A percentile compares a stretch with the other conserved stretches of the same genome.
These are phyloP conservation scores for Sebastes nivosus DNA, from an alignment of 2,797 vertebrate genomes.

Conservation along the genomic window DNA sequence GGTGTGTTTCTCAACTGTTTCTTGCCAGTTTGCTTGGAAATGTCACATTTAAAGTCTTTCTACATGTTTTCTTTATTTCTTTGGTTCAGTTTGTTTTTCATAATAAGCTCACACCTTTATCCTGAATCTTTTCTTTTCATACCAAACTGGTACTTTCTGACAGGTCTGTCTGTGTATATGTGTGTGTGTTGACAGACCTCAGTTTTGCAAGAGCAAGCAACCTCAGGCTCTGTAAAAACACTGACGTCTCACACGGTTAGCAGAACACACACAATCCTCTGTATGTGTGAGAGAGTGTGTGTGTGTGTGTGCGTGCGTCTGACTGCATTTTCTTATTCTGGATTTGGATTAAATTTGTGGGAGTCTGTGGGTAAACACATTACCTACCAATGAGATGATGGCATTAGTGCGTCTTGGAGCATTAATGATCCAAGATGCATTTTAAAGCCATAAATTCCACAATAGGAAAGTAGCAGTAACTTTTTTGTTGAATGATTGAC, in stretches of 20 bases:
- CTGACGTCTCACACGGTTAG: constrained; percentile 21
- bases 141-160: neutral
- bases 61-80: neutral
- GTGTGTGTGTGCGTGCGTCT: neutral
- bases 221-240: constrained; percentile 31
- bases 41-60: neutral
- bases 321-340: neutral
- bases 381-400: neutral
- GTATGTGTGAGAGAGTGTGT: neutral
- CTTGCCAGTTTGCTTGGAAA: neutral
- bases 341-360: neutral
- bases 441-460: constrained; percentile 15
- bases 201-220: neutral
- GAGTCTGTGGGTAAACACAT: constrained; percentile 14
- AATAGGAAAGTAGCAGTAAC: neutral
- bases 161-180: neutral
- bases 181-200: neutral
- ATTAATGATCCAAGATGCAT: constrained; percentile 8
- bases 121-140: neutral
- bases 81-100: neutral
- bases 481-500: neutral
- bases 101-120: neutral
- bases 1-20: neutral
- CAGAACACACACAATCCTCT: constrained; percentile 36
- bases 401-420: neutral